phyloP scores from a whole-genome alignment of 2,888 invertebrate genomes.

The Cheilosia vernalis region DNA sequence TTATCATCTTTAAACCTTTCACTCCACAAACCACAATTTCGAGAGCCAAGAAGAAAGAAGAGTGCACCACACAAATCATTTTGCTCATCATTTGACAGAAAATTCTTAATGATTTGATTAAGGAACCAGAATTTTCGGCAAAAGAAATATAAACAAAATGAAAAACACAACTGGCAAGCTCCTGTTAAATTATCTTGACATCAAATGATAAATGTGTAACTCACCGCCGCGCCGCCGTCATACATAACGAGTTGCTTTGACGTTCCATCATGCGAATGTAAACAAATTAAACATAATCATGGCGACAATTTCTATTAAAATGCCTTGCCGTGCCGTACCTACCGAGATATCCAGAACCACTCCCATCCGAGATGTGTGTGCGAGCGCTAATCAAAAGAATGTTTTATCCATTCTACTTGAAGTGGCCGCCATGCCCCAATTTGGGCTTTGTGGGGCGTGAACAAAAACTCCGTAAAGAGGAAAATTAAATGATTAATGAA shows the following conservation, averaged over 20 bases:
- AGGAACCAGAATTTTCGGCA: slow-evolving; percentile 16
- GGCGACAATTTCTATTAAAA: slow-evolving; percentile 54
- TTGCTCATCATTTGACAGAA: slow-evolving; percentile 4
- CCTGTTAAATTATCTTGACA: slow-evolving; percentile 58
- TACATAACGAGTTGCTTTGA: slow-evolving; percentile 32
- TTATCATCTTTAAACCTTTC: slow-evolving; percentile 59
- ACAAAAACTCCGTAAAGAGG: slow-evolving; percentile 41
- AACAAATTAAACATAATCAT: slow-evolving; percentile 48
- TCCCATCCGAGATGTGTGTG: slow-evolving; percentile 2
- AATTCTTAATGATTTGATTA: slow-evolving; percentile 44
- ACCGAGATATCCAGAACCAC: background rate
- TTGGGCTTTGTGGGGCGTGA: slow-evolving; percentile 5
- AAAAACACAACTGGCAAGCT: background rate
- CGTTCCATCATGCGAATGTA: slow-evolving; percentile 40
- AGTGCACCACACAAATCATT: slow-evolving; percentile 1
- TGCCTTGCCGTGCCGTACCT: slow-evolving; percentile 6
- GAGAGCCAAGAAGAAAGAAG: background rate
- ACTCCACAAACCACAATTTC: background rate
- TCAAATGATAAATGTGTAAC: slow-evolving; percentile 55
- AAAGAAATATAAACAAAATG: background rate
- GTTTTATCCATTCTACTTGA: slow-evolving; percentile 41
- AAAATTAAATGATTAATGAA: slow-evolving; percentile 69
- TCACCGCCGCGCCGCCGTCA: slow-evolving; percentile 13
- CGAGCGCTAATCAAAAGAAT: slow-evolving; percentile 54
- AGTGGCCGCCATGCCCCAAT: background rate